Conservation (phyloP, 2,888 invertebrate species). For the Athrips mouffetella region DNA sequence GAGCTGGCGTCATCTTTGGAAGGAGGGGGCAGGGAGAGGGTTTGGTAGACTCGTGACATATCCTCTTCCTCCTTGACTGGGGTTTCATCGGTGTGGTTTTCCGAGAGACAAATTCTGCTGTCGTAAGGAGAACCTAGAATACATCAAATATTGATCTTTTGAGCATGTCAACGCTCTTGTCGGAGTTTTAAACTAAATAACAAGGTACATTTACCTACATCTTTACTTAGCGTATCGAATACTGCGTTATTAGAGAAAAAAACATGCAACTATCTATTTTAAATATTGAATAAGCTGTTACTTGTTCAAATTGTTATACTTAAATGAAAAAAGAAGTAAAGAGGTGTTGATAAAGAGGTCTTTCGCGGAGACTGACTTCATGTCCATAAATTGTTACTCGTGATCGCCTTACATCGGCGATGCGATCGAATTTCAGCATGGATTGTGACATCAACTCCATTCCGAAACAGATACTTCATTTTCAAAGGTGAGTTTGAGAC, state of each 20-base stretch:
- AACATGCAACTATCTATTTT: too few species aligned
- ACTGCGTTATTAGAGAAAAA: too few species aligned
- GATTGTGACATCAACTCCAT: background rate
- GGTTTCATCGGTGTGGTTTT: constrained; percentile 44
- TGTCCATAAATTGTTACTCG: constrained; percentile 14
- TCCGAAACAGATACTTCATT: too few species aligned
- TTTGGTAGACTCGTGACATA: constrained; percentile 61
- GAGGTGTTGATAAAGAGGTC: background rate
- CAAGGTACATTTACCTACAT: too few species aligned
- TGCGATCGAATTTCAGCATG: constrained; percentile 18
- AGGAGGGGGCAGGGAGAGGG: constrained; percentile 48
- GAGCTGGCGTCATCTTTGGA: constrained; percentile 55
- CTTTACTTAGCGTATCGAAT: too few species aligned
- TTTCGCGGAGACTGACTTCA: constrained; percentile 3
- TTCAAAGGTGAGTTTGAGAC: too few species aligned
- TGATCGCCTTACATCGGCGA: constrained; percentile 19
- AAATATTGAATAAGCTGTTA: too few species aligned
- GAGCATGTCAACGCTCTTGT: too few species aligned
- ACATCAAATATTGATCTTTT: too few species aligned
- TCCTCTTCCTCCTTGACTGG: constrained; percentile 59
- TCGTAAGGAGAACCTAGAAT: constrained; percentile 55
- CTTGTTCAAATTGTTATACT: too few species aligned
- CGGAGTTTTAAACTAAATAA: too few species aligned
- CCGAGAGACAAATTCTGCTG: constrained; percentile 53
- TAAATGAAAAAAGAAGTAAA: too few species aligned